Conservation (phyloP, 2,888 invertebrate genomes). For the Diaperis boleti region DNA sequence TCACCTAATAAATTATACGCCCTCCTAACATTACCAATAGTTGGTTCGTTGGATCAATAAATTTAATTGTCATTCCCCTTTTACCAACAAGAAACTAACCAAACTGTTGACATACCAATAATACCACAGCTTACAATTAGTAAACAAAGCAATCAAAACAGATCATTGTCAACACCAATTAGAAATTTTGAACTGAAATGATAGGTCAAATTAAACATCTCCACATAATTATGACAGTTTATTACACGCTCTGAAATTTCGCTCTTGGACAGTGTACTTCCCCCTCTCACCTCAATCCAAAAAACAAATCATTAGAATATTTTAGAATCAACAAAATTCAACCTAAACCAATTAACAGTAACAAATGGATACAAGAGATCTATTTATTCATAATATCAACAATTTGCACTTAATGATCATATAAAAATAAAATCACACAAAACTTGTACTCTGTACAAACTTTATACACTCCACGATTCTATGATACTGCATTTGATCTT, state of each 20-base stretch:
- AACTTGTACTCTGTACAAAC: slow-evolving; percentile 21
- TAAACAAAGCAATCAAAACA: neutral
- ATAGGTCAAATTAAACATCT: neutral
- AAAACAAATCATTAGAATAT: neutral
- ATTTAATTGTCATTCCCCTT: too few relatives aligned
- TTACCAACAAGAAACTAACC: too few relatives aligned
- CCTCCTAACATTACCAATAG: too few relatives aligned
- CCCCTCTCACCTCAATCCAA: neutral
- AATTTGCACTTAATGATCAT: slow-evolving; percentile 12
- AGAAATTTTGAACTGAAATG: neutral
- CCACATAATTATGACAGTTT: neutral
- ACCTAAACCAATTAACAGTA: slow-evolving; percentile 26
- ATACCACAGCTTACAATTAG: too few relatives aligned
- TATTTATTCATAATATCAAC: slow-evolving; percentile 23
- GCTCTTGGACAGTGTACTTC: too few relatives aligned
- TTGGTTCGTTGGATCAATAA: too few relatives aligned
- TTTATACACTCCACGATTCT: slow-evolving; percentile 16
- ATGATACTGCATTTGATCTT: neutral
- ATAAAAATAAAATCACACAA: slow-evolving; percentile 37
- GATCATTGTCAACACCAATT: neutral
- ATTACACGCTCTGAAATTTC: neutral
- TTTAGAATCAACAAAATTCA: slow-evolving; percentile 3
- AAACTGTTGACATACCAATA: too few relatives aligned
- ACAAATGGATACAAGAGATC: slow-evolving; percentile 19
- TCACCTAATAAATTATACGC: too few relatives aligned